Base-by-base conservation (phyloP, 2,113 vertebrate species). In the Labeo catla region DNA sequence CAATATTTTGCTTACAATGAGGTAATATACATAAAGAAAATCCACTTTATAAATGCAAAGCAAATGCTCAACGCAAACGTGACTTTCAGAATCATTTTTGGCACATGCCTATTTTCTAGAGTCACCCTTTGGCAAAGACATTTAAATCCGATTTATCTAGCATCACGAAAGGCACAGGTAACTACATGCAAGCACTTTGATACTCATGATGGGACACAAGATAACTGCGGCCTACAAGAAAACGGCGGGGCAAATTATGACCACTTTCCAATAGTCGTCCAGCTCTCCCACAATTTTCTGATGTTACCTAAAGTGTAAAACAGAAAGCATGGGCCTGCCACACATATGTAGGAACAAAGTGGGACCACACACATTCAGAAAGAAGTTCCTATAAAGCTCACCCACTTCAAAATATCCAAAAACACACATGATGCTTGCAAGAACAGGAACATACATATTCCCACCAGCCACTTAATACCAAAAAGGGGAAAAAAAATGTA, bases 81-180 rank as follows among this genome's bases (percentile, higher is more conserved):
- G 83, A 87, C 77, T 54, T 66, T 78, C 21, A 70, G 61, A 77
- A 63, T 82, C n/a, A 12, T 23, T 82, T 89, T 89, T 89, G 88
- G 86, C 88, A 86, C 85, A 34, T 50, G 57, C 65, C 86, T 28
- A 52, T 65, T 87, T 78, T 65, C 66, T 84, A 49, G 59, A 21
- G 73, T 84, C 81, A 66, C 74, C 16, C 6, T 86, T 87, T 89
- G 88, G 88, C 88, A 89, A 72, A 89, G 61, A 80, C 74, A 87
- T 73, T 84, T 36, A 16, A 84, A 16, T 84, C 19, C 34, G 34
- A 73, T 54, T 59, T 59, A 63, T 80, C 36, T 59, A 73, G 49
- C 82, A 59, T 57, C 82, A 45, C 68, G 3, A 43, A 84, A 84
- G 82, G 82, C 82, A 84, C 82, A n/a, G 66, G 34, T 59, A 72